Evolutionary conservation across 2,888 invertebrate genomes (phyloP).

Genomic region (Dryobota labecula): DNA sequence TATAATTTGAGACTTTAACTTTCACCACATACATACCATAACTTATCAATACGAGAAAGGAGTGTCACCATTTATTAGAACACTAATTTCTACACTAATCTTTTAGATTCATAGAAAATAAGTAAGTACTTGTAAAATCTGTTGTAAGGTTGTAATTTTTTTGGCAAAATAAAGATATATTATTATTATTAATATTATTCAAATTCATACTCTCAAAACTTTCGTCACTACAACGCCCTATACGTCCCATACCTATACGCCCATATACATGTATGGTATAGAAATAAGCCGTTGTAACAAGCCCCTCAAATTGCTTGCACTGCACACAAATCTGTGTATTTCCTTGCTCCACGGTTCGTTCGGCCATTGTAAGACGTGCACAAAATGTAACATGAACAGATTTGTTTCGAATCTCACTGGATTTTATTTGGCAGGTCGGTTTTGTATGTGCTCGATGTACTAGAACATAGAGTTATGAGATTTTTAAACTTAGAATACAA

Average conservation of each 20-base stretch:
- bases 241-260: no score
- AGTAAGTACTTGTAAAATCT: no score
- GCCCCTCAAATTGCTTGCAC: slow-evolving; percentile 58
- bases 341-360: slow-evolving; percentile 27
- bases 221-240: neutral
- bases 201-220: neutral
- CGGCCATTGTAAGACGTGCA: slow-evolving; percentile 51
- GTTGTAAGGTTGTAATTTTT: no score
- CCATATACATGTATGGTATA: slow-evolving; percentile 14
- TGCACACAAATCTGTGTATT: slow-evolving; percentile 57
- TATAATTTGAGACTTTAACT: no score
- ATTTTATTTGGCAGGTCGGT: slow-evolving; percentile 56
- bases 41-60: no score
- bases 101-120: no score
- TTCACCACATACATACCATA: no score
- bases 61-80: no score
- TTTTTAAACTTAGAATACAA: slow-evolving; percentile 40
- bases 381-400: slow-evolving; percentile 54
- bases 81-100: no score
- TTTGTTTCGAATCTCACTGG: slow-evolving; percentile 41
- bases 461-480: slow-evolving; percentile 23
- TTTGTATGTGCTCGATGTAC: slow-evolving; percentile 20
- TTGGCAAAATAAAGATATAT: no score
- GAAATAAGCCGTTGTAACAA: slow-evolving; percentile 56
- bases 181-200: no score